Percentiles rank a stretch among this genome's conserved stretches.
phyloP scores from a whole-genome alignment of 2,797 vertebrate species.

The Falco cherrug region DNA sequence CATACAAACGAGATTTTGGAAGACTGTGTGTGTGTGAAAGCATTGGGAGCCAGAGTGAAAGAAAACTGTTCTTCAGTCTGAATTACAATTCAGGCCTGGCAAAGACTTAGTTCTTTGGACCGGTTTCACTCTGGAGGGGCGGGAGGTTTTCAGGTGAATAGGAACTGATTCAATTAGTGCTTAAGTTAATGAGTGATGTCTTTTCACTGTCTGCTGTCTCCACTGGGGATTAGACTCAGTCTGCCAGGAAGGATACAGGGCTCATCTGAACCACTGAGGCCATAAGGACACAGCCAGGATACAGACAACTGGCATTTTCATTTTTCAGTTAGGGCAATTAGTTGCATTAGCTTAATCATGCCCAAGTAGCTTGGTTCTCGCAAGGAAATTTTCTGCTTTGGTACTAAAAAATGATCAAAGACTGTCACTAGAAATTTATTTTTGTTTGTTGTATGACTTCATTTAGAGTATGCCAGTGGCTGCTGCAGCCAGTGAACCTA shows the following conservation, averaged over 20 bases:
- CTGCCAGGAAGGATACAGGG: not conserved
- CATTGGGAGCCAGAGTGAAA: not conserved
- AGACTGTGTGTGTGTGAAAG: not conserved
- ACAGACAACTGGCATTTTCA: not conserved
- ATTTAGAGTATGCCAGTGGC: slow-evolving; percentile 22
- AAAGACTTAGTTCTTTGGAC: not conserved
- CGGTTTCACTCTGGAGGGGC: not conserved
- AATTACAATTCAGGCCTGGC: not conserved
- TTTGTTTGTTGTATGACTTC: slow-evolving; percentile 54
- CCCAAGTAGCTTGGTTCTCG: not conserved
- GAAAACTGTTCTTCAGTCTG: not conserved
- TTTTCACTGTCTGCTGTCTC: not conserved
- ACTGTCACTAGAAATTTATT: slow-evolving; percentile 22
- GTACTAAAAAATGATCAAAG: slow-evolving; percentile 42
- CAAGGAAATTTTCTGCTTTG: slow-evolving; percentile 36
- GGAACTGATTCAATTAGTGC: slow-evolving; percentile 1
- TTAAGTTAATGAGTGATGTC: not conserved
- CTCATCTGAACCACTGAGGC: not conserved
- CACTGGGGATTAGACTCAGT: not conserved
- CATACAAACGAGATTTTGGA: not conserved
- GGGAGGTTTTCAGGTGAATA: slow-evolving; percentile 6
- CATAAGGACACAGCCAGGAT: not conserved
- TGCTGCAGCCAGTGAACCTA: slow-evolving; percentile 48
- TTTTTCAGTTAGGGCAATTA: slow-evolving; percentile 28
- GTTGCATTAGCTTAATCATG: not conserved